These are phyloP conservation scores for Podiceps cristatus DNA, from an alignment of 2,113 vertebrate genomes.

Conservation along the genomic window DNA sequence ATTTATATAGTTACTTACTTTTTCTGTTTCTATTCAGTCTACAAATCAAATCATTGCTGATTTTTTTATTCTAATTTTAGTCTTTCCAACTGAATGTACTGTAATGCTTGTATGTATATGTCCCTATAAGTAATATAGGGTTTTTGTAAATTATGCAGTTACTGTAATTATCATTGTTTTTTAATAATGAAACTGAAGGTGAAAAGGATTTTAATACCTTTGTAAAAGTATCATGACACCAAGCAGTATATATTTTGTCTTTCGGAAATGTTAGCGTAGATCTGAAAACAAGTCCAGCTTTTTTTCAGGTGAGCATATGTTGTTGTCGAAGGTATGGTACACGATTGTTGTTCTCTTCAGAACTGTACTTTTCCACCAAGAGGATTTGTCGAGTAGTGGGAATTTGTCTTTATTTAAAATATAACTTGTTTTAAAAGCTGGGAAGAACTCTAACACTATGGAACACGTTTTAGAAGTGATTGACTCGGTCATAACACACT, in stretches of 20 bases:
- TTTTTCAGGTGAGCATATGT: conserved; percentile 18
- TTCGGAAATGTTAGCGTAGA: conserved; percentile 13
- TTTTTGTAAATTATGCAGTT: conserved; percentile 84
- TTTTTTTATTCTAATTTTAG: conserved; percentile 75
- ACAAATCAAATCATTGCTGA: conserved; percentile 74
- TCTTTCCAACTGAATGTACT: conserved; percentile 82
- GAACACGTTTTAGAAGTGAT: not conserved
- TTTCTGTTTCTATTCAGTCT: conserved; percentile 76
- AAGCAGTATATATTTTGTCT: conserved; percentile 64
- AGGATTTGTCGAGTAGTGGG: conserved; percentile 9
- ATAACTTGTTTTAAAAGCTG: conserved; percentile 18
- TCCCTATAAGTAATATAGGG: conserved; percentile 73
- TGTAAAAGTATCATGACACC: conserved; percentile 68
- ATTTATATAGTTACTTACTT: conserved; percentile 79
- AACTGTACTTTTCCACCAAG: conserved; percentile 48
- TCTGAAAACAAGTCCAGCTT: conserved; percentile 44
- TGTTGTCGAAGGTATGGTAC: conserved; percentile 13
- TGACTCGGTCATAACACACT: not conserved
- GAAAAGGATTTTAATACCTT: conserved; percentile 73
- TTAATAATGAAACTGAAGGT: conserved; percentile 76
- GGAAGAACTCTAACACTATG: not conserved
- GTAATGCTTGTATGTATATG: conserved; percentile 80
- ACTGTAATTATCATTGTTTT: conserved; percentile 82
- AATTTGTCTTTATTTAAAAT: conserved; percentile 40
- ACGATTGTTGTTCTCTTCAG: conserved; percentile 27